phyloP scores from a whole-genome alignment of 2,888 invertebrate species.

The Pollenia griseotomentosa region DNA sequence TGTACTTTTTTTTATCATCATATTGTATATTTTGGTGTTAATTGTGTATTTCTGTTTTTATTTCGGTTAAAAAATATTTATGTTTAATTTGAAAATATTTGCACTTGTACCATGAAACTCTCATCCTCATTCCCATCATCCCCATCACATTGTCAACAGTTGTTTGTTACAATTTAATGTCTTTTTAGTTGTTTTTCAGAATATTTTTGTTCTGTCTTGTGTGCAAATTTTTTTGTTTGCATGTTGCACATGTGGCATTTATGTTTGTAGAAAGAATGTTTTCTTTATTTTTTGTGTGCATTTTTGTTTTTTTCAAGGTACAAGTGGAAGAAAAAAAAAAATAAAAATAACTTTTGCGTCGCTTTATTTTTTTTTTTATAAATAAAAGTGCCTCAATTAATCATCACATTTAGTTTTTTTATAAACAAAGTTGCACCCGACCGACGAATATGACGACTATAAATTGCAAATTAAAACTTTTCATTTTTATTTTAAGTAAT shows the following conservation, averaged over 20 bases:
- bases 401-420: slow-evolving; percentile 54
- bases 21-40: slow-evolving; percentile 19
- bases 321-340: slow-evolving; percentile 18
- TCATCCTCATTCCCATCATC: slow-evolving; percentile 35
- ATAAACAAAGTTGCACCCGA: slow-evolving; percentile 21
- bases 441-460: not conserved
- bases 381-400: slow-evolving; percentile 67
- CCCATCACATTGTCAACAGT: slow-evolving; percentile 61
- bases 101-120: slow-evolving; percentile 47
- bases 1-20: slow-evolving; percentile 7
- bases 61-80: slow-evolving; percentile 38
- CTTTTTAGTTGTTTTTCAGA: slow-evolving; percentile 29
- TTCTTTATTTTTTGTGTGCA: slow-evolving; percentile 12
- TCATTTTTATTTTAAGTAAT: slow-evolving; percentile 40
- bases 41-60: slow-evolving; percentile 31
- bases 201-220: slow-evolving; percentile 41
- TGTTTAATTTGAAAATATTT: slow-evolving; percentile 51
- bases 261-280: slow-evolving; percentile 21
- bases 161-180: slow-evolving; percentile 53
- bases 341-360: slow-evolving; percentile 44
- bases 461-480: slow-evolving; percentile 47
- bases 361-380: slow-evolving; percentile 38
- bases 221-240: slow-evolving; percentile 33
- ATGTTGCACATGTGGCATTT: slow-evolving; percentile 57
- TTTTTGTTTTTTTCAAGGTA: slow-evolving; percentile 58